Evolutionary conservation across 2,113 vertebrate species (phyloP).

Genomic region (Proteles cristata): DNA sequence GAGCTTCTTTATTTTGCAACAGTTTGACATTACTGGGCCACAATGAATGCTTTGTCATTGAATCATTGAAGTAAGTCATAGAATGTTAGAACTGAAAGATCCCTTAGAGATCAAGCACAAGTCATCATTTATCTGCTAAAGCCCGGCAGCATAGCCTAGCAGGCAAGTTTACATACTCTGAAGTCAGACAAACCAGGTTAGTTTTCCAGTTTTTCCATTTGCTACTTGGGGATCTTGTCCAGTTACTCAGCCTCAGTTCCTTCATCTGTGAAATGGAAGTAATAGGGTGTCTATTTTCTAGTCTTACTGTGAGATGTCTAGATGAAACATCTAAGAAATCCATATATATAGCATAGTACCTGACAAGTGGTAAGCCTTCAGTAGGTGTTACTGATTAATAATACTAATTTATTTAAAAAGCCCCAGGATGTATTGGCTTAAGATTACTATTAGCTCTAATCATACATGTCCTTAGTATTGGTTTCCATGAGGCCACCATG

Average conservation of each 20-base stretch:
- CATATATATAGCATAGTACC: background rate
- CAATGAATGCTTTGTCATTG: background rate
- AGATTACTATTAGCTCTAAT: background rate
- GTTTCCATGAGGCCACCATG: background rate
- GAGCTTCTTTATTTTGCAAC: background rate
- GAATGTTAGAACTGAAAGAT: background rate
- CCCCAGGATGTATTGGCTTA: background rate
- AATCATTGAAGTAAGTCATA: background rate
- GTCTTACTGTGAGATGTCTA: background rate
- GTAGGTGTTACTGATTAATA: background rate
- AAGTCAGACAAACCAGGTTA: background rate
- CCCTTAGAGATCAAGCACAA: background rate
- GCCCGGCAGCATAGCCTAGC: background rate
- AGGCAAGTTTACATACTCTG: background rate
- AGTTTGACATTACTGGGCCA: background rate
- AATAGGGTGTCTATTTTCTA: background rate
- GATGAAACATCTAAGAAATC: background rate
- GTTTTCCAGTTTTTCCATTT: conserved; percentile 15
- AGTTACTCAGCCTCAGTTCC: background rate
- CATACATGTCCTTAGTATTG: background rate
- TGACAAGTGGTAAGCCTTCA: background rate
- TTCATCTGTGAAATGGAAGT: conserved; percentile 1
- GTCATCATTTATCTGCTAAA: background rate
- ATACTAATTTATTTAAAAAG: background rate
- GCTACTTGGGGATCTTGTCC: background rate